Percentiles rank a stretch among this genome's conserved stretches.
Conservation (phyloP, 2,113 vertebrate species). For the Myrmophylax atrothorax region DNA sequence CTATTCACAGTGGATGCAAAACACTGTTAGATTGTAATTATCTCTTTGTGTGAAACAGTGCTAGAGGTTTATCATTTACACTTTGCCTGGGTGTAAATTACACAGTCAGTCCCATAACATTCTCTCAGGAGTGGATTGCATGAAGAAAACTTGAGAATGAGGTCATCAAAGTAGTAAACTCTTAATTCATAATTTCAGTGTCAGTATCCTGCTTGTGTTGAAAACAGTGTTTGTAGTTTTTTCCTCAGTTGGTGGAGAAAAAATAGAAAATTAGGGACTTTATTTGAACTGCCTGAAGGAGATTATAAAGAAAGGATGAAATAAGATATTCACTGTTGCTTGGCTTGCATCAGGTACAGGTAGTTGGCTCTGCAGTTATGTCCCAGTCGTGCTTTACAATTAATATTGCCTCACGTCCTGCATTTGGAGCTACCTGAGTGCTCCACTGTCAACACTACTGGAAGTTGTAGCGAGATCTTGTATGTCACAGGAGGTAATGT, state of each 20-base stretch:
- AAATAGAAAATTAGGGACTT: not conserved
- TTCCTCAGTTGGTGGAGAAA: not conserved
- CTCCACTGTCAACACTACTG: not conserved
- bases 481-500: not conserved
- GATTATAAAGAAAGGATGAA: not conserved
- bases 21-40: not conserved
- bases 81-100: conserved; percentile 28
- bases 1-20: not conserved
- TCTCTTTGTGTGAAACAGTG: not conserved
- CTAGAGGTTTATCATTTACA: not conserved
- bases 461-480: not conserved
- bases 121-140: not conserved
- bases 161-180: not conserved
- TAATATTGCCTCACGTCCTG: not conserved
- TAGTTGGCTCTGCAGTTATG: not conserved
- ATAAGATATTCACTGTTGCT: not conserved
- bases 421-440: not conserved
- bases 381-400: not conserved
- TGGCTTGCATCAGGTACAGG: not conserved
- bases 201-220: not conserved
- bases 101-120: not conserved
- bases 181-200: not conserved
- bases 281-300: not conserved
- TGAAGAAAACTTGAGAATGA: not conserved
- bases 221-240: not conserved